A percentile compares a stretch with the other conserved stretches of the same genome.
These are phyloP conservation scores for Acridotheres tristis DNA, from an alignment of 2,797 vertebrate species.

Conservation along the genomic window DNA sequence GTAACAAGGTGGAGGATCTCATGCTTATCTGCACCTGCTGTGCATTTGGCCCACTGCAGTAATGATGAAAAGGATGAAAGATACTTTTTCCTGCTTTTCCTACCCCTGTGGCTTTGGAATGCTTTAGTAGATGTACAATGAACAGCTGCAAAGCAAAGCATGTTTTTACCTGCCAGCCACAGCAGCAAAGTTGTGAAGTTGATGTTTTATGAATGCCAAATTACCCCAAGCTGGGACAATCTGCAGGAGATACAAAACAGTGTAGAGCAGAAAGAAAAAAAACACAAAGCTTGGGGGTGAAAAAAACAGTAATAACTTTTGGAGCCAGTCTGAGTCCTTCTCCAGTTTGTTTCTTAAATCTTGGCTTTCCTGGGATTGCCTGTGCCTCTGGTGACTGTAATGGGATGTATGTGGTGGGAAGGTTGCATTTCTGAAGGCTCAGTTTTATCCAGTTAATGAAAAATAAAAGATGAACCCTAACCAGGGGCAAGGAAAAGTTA, in stretches of 20 bases:
- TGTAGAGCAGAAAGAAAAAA: background rate
- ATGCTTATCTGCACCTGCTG: background rate
- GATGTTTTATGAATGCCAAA: background rate
- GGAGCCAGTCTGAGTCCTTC: background rate
- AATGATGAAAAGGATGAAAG: background rate
- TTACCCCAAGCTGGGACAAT: background rate
- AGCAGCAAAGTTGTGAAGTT: background rate
- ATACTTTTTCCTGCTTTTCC: background rate
- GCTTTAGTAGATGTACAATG: background rate
- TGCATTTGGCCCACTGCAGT: background rate
- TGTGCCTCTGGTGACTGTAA: background rate
- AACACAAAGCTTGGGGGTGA: background rate
- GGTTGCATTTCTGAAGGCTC: background rate
- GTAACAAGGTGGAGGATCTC: background rate
- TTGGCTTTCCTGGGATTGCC: background rate
- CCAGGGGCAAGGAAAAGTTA: background rate
- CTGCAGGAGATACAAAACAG: background rate
- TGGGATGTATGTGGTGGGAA: background rate
- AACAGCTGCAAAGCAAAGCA: background rate
- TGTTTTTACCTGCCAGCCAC: constrained; percentile 31
- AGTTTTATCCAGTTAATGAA: background rate
- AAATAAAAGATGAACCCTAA: background rate
- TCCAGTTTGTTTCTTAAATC: background rate
- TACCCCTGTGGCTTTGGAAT: background rate
- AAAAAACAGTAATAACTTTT: background rate